Percentiles rank a stretch among this genome's conserved stretches.
These are phyloP conservation scores for Luscinia megarhynchos DNA, from an alignment of 2,797 vertebrate genomes.

Conservation along the genomic window DNA sequence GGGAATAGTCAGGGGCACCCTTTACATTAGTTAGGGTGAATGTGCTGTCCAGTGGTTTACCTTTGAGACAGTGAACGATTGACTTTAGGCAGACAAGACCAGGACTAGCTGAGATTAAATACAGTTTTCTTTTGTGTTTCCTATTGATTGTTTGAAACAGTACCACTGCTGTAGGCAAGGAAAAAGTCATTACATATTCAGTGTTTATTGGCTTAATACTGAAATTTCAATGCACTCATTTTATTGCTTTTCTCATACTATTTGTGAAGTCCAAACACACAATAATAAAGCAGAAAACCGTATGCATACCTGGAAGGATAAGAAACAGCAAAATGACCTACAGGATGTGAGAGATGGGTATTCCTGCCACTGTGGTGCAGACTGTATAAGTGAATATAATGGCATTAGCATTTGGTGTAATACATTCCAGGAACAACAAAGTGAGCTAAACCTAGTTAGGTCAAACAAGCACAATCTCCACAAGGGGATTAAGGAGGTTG, in stretches of 20 bases:
- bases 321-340: not conserved
- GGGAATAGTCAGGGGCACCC: not conserved
- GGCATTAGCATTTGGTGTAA: constrained; percentile 27
- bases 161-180: not conserved
- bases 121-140: not conserved
- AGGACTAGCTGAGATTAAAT: not conserved
- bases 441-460: constrained; percentile 36
- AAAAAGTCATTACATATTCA: not conserved
- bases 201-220: not conserved
- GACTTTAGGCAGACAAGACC: not conserved
- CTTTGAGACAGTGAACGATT: not conserved
- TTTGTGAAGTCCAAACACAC: not conserved
- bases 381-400: not conserved
- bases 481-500: constrained; percentile 16
- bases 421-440: constrained; percentile 44
- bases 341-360: not conserved
- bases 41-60: not conserved
- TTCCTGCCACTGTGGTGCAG: not conserved
- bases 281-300: not conserved
- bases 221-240: not conserved
- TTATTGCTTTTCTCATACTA: not conserved
- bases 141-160: not conserved
- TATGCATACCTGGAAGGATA: not conserved
- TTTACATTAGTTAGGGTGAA: not conserved
- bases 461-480: constrained; percentile 35